A percentile compares a stretch with the other conserved stretches of the same genome.
Conservation (phyloP, 2,797 vertebrate genomes). For the Avahi laniger region DNA sequence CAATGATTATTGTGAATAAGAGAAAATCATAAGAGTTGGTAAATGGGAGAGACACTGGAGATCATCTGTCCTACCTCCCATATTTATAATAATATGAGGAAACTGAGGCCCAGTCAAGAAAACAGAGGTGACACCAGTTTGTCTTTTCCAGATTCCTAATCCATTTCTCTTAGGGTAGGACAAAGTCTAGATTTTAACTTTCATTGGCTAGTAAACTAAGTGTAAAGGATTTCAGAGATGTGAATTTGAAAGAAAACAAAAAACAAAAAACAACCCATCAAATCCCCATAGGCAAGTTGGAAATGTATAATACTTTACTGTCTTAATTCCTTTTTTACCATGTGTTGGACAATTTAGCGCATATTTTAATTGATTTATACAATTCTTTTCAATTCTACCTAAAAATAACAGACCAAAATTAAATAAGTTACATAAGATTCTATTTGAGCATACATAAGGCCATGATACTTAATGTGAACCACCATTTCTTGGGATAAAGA, state of each 20-base stretch:
- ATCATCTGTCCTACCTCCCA: not conserved
- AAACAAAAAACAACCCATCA: constrained; percentile 58
- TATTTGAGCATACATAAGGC: constrained; percentile 67
- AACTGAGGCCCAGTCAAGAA: constrained; percentile 38
- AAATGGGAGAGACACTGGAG: not conserved
- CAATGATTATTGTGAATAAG: constrained; percentile 48
- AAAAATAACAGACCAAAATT: constrained; percentile 63
- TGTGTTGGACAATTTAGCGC: constrained; percentile 58
- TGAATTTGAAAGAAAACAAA: constrained; percentile 2
- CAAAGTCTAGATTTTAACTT: constrained; percentile 46
- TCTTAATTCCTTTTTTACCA: constrained; percentile 67
- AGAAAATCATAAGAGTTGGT: not conserved
- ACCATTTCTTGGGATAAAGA: constrained; percentile 43
- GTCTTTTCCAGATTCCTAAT: not conserved
- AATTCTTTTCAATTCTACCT: constrained; percentile 65
- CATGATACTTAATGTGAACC: constrained; percentile 60
- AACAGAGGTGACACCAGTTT: not conserved
- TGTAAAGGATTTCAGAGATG: constrained; percentile 51
- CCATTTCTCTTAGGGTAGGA: constrained; percentile 17
- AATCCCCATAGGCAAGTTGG: constrained; percentile 64
- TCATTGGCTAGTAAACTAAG: constrained; percentile 44
- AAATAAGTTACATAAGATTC: constrained; percentile 61
- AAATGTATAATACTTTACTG: constrained; percentile 73
- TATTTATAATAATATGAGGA: not conserved
- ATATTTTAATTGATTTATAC: constrained; percentile 49